Percentiles rank a stretch among this genome's conserved stretches.
phyloP scores from a whole-genome alignment of 2,113 vertebrate species.

The Vulpes ferrilata region DNA sequence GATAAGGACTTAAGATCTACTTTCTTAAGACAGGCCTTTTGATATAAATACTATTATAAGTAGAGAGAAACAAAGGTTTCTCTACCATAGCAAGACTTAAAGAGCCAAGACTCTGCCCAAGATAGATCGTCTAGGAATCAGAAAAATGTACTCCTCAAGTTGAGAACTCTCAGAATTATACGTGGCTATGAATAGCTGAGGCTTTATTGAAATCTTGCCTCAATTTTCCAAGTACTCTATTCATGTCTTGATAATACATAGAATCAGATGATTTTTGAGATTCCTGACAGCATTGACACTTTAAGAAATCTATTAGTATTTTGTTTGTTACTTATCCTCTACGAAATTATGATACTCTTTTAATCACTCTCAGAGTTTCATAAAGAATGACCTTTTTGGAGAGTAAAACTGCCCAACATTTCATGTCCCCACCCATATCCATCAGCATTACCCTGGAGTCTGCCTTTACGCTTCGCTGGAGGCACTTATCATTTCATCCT shows the following conservation, averaged over 20 bases:
- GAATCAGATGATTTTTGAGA: background rate
- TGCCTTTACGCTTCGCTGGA: background rate
- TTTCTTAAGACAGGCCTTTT: background rate
- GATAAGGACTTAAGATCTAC: background rate
- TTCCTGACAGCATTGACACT: background rate
- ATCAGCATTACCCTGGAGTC: background rate
- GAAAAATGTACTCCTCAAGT: background rate
- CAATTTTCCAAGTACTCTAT: background rate
- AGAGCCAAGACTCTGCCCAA: background rate
- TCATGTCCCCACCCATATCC: background rate
- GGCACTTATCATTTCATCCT: background rate
- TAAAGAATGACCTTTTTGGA: background rate
- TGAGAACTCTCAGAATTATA: background rate
- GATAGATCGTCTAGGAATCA: background rate
- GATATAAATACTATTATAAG: conserved; percentile 2
- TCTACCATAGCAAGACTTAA: background rate
- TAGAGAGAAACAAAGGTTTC: background rate
- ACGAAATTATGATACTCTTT: background rate
- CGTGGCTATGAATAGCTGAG: background rate
- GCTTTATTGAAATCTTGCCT: background rate
- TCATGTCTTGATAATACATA: background rate
- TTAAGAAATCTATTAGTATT: background rate
- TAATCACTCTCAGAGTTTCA: background rate
- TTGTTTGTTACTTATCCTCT: background rate
- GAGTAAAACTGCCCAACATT: background rate